Percentiles rank a stretch among this genome's conserved stretches.
These are phyloP conservation scores for Vombatus ursinus DNA, from an alignment of 2,113 vertebrate species.

Conservation along the genomic window DNA sequence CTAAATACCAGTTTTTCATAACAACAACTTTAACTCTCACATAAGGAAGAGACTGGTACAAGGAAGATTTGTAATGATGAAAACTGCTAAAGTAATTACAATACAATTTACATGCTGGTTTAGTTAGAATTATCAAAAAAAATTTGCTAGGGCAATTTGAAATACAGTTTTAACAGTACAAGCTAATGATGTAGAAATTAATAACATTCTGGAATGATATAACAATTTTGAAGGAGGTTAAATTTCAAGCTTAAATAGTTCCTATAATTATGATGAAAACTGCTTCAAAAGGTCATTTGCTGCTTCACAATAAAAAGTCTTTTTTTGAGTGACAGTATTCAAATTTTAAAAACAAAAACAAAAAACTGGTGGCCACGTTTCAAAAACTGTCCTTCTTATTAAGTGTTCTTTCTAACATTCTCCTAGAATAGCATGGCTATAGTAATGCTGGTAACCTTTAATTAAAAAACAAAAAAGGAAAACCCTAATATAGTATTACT, in stretches of 20 bases:
- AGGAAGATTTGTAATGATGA: slow-evolving; percentile 56
- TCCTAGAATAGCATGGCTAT: background rate
- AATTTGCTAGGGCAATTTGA: slow-evolving; percentile 31
- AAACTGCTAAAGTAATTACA: slow-evolving; percentile 63
- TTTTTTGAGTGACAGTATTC: background rate
- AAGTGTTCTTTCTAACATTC: background rate
- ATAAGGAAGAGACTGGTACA: slow-evolving; percentile 45
- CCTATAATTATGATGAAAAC: slow-evolving; percentile 47
- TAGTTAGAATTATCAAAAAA: slow-evolving; percentile 47
- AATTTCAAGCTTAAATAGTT: slow-evolving; percentile 43
- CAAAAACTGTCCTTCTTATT: background rate
- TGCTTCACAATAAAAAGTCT: background rate
- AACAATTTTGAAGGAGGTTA: slow-evolving; percentile 49
- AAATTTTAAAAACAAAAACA: background rate
- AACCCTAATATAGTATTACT: background rate
- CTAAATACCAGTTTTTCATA: slow-evolving; percentile 68
- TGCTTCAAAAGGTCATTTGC: slow-evolving; percentile 12
- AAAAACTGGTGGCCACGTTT: background rate
- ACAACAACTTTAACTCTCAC: slow-evolving; percentile 69
- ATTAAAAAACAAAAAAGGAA: background rate
- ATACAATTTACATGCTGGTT: slow-evolving; percentile 45
- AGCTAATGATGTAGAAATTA: slow-evolving; percentile 32
- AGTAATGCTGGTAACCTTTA: background rate
- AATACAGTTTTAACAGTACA: slow-evolving; percentile 38
- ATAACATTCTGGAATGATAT: slow-evolving; percentile 30